Percentiles rank a stretch among this genome's conserved stretches.
phyloP scores from a whole-genome alignment of 1,140 invertebrate genomes.

The Cylas formicarius region DNA sequence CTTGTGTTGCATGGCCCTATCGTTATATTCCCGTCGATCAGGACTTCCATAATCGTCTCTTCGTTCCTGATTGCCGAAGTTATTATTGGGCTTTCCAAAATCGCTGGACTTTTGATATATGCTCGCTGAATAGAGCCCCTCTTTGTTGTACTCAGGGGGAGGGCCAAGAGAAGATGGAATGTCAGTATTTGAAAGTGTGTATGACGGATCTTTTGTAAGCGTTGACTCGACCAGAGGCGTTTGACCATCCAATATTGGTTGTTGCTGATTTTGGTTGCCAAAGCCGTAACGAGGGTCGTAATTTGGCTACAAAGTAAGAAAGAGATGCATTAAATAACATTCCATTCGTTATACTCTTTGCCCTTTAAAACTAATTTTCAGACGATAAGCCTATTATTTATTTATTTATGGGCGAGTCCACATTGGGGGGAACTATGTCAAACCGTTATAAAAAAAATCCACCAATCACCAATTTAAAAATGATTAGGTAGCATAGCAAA shows the following conservation, averaged over 20 bases:
- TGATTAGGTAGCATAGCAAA: too few species aligned
- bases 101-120: constrained; percentile 18
- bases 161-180: constrained; percentile 25
- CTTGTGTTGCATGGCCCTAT: constrained; percentile 16
- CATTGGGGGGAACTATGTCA: too few species aligned
- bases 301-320: constrained; percentile 33
- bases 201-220: constrained; percentile 28
- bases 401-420: too few species aligned
- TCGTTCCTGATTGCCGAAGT: not conserved
- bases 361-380: too few species aligned
- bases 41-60: constrained; percentile 10
- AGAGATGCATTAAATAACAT: too few species aligned
- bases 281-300: constrained; percentile 40
- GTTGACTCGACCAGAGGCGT: constrained; percentile 22
- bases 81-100: constrained; percentile 9
- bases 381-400: too few species aligned
- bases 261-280: constrained; percentile 26
- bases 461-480: too few species aligned
- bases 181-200: constrained; percentile 30
- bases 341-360: too few species aligned
- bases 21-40: constrained; percentile 27
- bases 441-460: too few species aligned
- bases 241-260: constrained; percentile 16
- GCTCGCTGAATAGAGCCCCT: constrained; percentile 22
- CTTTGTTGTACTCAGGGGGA: constrained; percentile 22